Conservation (phyloP, 1,140 invertebrate species). For the Drosophila mauritiana region DNA sequence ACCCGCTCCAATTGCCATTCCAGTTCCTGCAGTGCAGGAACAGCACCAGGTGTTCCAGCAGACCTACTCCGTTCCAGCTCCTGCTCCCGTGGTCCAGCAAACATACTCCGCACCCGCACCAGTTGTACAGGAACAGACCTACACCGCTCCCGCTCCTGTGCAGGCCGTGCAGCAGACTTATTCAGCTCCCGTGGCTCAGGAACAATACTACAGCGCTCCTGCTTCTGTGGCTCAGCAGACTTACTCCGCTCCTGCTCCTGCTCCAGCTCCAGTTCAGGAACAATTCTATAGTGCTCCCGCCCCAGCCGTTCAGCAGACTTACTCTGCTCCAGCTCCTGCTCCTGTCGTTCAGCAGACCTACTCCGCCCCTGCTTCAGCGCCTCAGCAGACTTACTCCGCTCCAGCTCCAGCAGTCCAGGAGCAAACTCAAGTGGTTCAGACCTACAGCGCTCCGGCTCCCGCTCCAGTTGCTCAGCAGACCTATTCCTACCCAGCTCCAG, state of each 20-base stretch:
- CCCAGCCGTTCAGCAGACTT: constrained; percentile 3
- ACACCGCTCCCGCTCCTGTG: constrained; percentile 20
- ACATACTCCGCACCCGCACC: constrained; percentile 30
- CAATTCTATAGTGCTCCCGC: constrained; percentile 24
- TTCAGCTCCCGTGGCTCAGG: constrained; percentile 1
- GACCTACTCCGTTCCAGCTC: constrained; percentile 8
- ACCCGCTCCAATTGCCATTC: constrained; percentile 1
- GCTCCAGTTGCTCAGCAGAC: constrained; percentile 12
- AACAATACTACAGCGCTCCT: constrained; percentile 2
- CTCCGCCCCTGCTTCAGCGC: constrained; percentile 5
- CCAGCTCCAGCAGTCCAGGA: neutral
- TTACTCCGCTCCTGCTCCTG: constrained; percentile 16
- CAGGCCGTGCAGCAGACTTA: constrained; percentile 16
- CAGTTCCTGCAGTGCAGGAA: constrained; percentile 4
- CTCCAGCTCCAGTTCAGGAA: constrained; percentile 45
- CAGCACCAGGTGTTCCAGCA: constrained; percentile 14
- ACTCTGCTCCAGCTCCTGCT: constrained; percentile 29
- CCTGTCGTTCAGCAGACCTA: constrained; percentile 19
- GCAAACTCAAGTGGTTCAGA: constrained; percentile 6
- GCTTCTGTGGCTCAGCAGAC: neutral
- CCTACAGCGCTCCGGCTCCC: constrained; percentile 1
- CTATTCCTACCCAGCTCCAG: neutral
- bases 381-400: constrained; percentile 1
- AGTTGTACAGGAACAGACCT: constrained; percentile 18
- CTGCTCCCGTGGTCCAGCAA: constrained; percentile 31